Base-by-base conservation (phyloP, 2,113 vertebrate species). In the Morone saxatilis region DNA sequence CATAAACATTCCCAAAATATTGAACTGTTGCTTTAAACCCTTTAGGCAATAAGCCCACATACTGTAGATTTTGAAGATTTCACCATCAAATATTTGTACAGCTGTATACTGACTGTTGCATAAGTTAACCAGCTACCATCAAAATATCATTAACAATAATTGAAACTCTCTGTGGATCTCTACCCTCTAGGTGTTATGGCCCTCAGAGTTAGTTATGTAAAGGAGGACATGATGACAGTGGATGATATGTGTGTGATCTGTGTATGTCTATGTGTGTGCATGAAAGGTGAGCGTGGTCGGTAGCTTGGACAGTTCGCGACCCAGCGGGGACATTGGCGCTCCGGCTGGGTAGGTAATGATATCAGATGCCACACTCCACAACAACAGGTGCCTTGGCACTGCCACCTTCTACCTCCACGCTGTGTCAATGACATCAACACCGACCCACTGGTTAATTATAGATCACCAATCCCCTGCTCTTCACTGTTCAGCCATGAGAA, bases 331-430 rank as follows among this genome's bases (percentile, higher is more conserved):
- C 94, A 92, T 95, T 94, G 96, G 96, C 96, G 96, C 95, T 98
- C 98, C 97, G 97, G 96, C 98, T 99, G 98, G 91, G 98, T 96
- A 96, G 98, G 98, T 99, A 99, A 99, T 99, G 97, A 99, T 97
- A 98, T 99, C 98, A 99, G 97, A 98, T 99, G 98, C 96, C 97
- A 96, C 94, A 91, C 97, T 97, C 96, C 96, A 97, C 97, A 98
- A 99, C 98, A 99, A 99, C 98, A 99, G 98, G 98, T 99, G 98
- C 97, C 97, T 98, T 99, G 98, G 97, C 98, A 97, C 94, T 96
- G 96, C 96, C 96, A 95, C 94, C 91, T 95, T 98, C 96, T 96
- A 97, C 96, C 96, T 96, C 97, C 98, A 97, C 93, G 97, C 98
- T 98, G 98, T 94, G 98, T 97, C 96, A 97, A 98, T 98, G 98